A percentile compares a stretch with the other conserved stretches of the same genome.
These are phyloP conservation scores for Rynchops niger DNA, from an alignment of 2,113 vertebrate genomes.

Conservation along the genomic window DNA sequence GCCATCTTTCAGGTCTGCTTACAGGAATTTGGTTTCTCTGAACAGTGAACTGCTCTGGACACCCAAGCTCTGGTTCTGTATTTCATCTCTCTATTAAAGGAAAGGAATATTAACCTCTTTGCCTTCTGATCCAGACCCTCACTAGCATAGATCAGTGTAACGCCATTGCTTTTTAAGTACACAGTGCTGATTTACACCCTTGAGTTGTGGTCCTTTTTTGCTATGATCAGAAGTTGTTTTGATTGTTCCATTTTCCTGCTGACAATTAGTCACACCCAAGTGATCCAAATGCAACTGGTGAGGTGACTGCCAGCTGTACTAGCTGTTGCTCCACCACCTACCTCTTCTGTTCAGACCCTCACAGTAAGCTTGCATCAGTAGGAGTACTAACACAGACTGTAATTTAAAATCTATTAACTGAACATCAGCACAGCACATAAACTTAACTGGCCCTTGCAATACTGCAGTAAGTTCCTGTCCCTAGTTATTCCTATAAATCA, in stretches of 20 bases:
- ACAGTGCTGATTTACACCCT: background rate
- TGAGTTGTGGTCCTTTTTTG: too few species aligned
- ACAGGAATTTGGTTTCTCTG: background rate
- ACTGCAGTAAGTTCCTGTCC: conserved; percentile 17
- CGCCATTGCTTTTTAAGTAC: background rate
- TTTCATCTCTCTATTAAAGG: background rate
- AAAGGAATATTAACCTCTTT: background rate
- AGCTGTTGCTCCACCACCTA: background rate
- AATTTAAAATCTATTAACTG: conserved; percentile 65
- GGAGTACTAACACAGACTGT: background rate
- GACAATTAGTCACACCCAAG: background rate
- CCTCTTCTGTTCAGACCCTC: background rate
- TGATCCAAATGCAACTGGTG: background rate
- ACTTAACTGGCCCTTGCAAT: conserved; percentile 29
- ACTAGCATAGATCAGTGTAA: background rate
- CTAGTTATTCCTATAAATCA: conserved; percentile 72
- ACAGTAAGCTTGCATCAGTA: background rate
- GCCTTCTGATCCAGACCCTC: background rate
- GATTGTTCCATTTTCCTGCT: background rate
- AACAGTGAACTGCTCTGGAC: background rate
- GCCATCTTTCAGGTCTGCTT: background rate
- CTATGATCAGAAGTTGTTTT: background rate
- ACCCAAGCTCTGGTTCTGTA: background rate
- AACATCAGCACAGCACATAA: conserved; percentile 49
- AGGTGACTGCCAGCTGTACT: background rate